A percentile compares a stretch with the other conserved stretches of the same genome.
These are phyloP conservation scores for Dicaeum eximium DNA, from an alignment of 2,113 vertebrate genomes.

Conservation along the genomic window DNA sequence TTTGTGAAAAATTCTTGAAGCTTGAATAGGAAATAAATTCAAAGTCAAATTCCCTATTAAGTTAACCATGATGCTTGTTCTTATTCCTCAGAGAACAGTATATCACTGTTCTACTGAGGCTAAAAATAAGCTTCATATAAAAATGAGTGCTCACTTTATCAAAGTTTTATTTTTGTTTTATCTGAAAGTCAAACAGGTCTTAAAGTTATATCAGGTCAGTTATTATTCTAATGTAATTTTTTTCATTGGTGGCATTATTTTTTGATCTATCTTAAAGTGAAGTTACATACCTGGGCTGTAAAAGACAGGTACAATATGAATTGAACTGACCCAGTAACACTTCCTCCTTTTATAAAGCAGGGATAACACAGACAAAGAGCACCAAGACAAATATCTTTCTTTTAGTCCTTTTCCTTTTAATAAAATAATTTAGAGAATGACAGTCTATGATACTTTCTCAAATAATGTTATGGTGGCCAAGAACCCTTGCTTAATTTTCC, in stretches of 20 bases:
- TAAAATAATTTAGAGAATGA: neutral
- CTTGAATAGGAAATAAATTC: conserved; percentile 74
- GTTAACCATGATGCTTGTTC: conserved; percentile 66
- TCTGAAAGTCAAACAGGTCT: conserved; percentile 69
- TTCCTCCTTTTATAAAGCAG: neutral
- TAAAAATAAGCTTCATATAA: conserved; percentile 70
- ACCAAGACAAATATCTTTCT: neutral
- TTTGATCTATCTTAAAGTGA: neutral
- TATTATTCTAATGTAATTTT: conserved; percentile 44
- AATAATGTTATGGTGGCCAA: neutral
- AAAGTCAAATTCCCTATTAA: conserved; percentile 76
- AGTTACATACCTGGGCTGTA: neutral
- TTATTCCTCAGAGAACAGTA: conserved; percentile 69
- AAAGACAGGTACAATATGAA: neutral
- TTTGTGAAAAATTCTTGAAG: conserved; percentile 72
- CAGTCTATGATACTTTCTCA: neutral
- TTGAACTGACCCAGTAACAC: neutral
- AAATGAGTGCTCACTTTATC: conserved; percentile 42
- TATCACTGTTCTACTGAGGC: conserved; percentile 57
- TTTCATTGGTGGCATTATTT: neutral
- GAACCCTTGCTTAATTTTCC: neutral
- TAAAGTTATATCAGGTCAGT: conserved; percentile 63
- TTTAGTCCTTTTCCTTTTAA: neutral
- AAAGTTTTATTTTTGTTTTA: conserved; percentile 57
- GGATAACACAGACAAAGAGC: neutral